phyloP scores from a whole-genome alignment of 2,888 invertebrate genomes.

The Pheosia gnoma region DNA sequence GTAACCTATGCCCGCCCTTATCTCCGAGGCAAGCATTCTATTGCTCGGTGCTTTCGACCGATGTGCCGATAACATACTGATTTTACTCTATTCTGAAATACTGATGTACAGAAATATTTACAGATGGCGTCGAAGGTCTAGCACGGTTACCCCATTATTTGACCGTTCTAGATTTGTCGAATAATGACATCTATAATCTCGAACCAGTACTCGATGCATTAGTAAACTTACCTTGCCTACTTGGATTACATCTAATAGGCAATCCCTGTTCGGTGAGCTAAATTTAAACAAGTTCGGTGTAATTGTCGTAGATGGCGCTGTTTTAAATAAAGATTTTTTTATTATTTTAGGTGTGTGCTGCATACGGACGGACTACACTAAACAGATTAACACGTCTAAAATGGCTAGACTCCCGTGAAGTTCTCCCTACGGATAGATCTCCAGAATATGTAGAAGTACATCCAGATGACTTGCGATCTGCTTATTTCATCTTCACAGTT shows the following conservation, averaged over 20 bases:
- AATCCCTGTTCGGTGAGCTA: slow-evolving; percentile 84
- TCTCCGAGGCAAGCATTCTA: too few species aligned
- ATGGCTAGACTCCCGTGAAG: slow-evolving; percentile 80
- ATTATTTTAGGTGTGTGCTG: slow-evolving; percentile 64
- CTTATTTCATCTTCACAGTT: slow-evolving; percentile 75
- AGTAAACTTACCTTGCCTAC: slow-evolving; percentile 60
- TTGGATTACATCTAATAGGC: slow-evolving; percentile 78
- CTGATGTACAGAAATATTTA: slow-evolving; percentile 19
- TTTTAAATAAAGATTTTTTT: not conserved
- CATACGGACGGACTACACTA: slow-evolving; percentile 73
- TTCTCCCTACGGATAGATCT: slow-evolving; percentile 61
- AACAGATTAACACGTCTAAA: slow-evolving; percentile 65
- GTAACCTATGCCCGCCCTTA: too few species aligned
- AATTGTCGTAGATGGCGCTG: slow-evolving; percentile 52
- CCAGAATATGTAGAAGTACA: slow-evolving; percentile 54
- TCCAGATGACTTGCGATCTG: slow-evolving; percentile 64
- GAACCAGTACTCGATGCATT: slow-evolving; percentile 66
- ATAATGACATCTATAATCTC: slow-evolving; percentile 84
- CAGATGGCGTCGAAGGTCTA: slow-evolving; percentile 54
- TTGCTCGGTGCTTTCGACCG: too few species aligned
- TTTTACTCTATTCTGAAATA: too few species aligned
- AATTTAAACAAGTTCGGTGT: not conserved
- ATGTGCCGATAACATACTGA: too few species aligned
- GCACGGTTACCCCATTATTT: slow-evolving; percentile 50
- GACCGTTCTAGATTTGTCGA: slow-evolving; percentile 78